These are phyloP conservation scores for Strix uralensis DNA, from an alignment of 2,113 vertebrate genomes.

Conservation along the genomic window DNA sequence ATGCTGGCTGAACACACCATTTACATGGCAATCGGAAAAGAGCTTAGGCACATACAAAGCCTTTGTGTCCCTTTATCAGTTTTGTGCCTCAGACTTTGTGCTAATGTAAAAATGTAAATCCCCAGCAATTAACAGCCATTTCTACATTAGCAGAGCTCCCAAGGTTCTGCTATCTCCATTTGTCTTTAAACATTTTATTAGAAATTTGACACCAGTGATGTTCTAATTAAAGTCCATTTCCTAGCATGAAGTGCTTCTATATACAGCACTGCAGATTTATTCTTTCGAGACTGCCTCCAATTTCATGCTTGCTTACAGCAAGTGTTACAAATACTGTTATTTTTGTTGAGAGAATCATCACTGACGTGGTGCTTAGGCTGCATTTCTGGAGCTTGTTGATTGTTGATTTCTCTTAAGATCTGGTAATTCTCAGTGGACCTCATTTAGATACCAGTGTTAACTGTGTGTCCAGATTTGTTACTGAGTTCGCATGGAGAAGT, in stretches of 20 bases:
- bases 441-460: constrained; percentile 17
- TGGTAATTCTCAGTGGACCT: background rate
- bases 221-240: constrained; percentile 71
- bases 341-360: constrained; percentile 35
- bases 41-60: background rate
- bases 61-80: constrained; percentile 40
- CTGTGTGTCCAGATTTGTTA: background rate
- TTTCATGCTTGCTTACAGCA: constrained; percentile 45
- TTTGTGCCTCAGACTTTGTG: constrained; percentile 34
- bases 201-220: constrained; percentile 62
- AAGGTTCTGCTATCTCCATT: constrained; percentile 47
- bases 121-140: constrained; percentile 51
- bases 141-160: constrained; percentile 41
- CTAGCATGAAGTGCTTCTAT: constrained; percentile 29
- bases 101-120: constrained; percentile 70
- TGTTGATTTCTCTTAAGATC: background rate
- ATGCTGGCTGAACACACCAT: rapidly evolving
- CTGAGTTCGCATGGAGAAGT: background rate
- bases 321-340: constrained; percentile 22
- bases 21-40: background rate
- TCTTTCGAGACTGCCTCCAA: background rate
- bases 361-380: background rate
- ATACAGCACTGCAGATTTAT: background rate
- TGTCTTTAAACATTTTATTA: constrained; percentile 70
- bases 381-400: constrained; percentile 8